Conservation (phyloP, 2,113 vertebrate species). For the Urocynchramus pylzowi region DNA sequence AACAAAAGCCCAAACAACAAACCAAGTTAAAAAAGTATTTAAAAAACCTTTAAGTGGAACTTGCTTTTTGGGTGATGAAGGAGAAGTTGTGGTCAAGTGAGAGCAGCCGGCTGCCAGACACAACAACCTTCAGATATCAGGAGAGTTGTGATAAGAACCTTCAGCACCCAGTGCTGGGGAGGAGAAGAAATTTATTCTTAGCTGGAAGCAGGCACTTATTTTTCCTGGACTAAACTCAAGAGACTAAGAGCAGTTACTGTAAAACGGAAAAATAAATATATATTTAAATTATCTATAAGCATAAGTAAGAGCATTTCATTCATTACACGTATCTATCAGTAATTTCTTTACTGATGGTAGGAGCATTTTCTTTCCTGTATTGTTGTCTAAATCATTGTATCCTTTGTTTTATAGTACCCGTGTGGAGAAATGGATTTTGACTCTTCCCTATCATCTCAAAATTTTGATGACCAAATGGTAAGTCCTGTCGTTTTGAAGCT, state of each 20-base stretch:
- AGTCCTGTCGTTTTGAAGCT: not conserved
- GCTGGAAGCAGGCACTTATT: not conserved
- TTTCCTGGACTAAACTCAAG: not conserved
- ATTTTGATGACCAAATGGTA: slow-evolving; percentile 70
- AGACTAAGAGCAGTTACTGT: not conserved
- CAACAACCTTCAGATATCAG: not conserved
- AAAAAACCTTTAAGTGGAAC: not conserved
- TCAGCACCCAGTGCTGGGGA: not conserved
- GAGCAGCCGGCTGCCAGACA: not conserved
- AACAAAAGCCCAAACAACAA: not conserved
- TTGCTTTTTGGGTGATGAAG: not conserved
- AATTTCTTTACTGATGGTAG: not conserved
- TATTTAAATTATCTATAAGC: not conserved
- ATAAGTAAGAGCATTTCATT: not conserved
- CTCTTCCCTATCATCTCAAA: slow-evolving; percentile 62
- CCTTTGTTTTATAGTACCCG: slow-evolving; percentile 36
- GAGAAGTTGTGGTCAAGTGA: not conserved
- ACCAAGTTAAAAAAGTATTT: not conserved
- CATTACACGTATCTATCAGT: fast-evolving
- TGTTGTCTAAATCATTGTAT: not conserved
- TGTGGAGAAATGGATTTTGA: slow-evolving; percentile 56
- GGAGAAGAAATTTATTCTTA: not conserved
- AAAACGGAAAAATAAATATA: not conserved
- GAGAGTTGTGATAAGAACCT: not conserved
- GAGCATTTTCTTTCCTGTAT: not conserved